Evolutionary conservation across 2,113 vertebrate genomes (phyloP).

Genomic region (Cinclus cinclus): DNA sequence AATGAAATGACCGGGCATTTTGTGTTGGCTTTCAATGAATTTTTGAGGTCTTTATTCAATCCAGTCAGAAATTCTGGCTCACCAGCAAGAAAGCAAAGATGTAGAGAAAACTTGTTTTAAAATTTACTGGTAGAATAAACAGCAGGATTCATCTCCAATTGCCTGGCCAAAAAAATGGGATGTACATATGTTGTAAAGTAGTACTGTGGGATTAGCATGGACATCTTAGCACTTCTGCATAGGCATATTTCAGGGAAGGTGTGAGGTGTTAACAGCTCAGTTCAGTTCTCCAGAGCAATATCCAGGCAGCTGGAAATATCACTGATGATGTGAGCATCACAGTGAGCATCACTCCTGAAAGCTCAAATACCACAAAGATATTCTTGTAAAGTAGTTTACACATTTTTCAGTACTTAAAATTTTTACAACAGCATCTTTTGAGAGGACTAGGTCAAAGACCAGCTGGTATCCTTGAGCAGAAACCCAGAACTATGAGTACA

Average conservation of each 20-base stretch:
- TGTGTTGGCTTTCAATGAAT: accelerated
- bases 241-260: neutral
- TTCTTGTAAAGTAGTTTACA: neutral
- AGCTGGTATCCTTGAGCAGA: neutral
- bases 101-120: neutral
- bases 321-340: neutral
- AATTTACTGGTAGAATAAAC: neutral
- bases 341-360: neutral
- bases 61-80: neutral
- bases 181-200: neutral
- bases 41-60: neutral
- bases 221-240: neutral
- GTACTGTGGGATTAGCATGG: neutral
- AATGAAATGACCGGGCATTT: neutral
- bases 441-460: neutral
- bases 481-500: neutral
- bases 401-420: neutral
- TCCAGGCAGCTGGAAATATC: neutral
- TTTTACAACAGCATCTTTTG: neutral
- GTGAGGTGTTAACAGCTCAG: neutral
- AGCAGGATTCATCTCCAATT: neutral
- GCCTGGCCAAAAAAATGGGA: neutral
- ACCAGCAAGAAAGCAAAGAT: neutral
- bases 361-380: neutral
- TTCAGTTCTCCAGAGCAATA: neutral